Evolutionary conservation across 2,113 vertebrate species (phyloP).

Genomic region (Sinocyclocheilus anshuiensis): DNA sequence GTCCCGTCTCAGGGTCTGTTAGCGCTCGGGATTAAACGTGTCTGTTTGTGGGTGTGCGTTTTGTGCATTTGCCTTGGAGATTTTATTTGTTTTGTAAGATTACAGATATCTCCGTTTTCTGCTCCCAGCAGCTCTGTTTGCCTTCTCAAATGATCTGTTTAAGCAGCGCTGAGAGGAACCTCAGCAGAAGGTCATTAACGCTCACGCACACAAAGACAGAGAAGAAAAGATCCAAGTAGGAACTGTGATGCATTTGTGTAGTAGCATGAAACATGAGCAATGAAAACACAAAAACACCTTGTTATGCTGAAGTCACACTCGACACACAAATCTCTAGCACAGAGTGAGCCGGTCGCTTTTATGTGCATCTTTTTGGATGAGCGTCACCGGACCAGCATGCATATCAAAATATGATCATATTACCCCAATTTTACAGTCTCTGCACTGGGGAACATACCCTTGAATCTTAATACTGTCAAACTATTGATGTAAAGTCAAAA

Average conservation of each 20-base stretch:
- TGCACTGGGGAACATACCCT: too few species aligned
- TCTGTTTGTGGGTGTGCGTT: neutral
- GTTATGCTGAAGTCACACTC: neutral
- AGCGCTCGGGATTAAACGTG: neutral
- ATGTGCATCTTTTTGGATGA: too few species aligned
- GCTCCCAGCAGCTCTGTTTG: constrained; percentile 35
- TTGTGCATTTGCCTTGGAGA: constrained; percentile 23
- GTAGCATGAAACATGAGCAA: neutral
- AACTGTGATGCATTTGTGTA: neutral
- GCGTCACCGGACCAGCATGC: too few species aligned
- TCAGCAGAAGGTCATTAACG: constrained; percentile 38
- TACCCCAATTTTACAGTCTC: too few species aligned
- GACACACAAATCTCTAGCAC: neutral
- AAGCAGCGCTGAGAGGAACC: constrained; percentile 17
- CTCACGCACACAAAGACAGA: neutral
- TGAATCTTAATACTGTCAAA: too few species aligned
- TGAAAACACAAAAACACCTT: neutral
- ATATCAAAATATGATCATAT: too few species aligned
- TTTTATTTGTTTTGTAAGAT: constrained; percentile 37
- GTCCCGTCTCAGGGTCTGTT: neutral
- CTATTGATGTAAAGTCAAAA: too few species aligned
- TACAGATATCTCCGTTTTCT: constrained; percentile 30
- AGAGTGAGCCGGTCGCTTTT: too few species aligned
- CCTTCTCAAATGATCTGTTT: constrained; percentile 46
- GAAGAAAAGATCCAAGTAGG: neutral